Base-by-base conservation (phyloP, 2,888 invertebrate genomes). In the Trachelus stipa region DNA sequence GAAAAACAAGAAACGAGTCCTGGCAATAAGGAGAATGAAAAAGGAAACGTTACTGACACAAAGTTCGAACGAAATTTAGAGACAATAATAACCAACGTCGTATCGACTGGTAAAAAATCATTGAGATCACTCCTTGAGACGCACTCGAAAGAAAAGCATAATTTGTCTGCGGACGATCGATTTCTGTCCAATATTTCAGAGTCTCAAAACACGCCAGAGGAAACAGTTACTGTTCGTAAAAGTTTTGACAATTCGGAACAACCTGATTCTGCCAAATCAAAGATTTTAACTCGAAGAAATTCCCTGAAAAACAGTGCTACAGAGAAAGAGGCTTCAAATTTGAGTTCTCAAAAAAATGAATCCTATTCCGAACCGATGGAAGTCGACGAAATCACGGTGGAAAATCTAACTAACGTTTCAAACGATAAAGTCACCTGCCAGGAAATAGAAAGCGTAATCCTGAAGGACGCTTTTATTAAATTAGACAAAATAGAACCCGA, bases 11-110 rank as follows among this genome's bases (percentile, higher is more conserved):
- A 73, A 15, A 68, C 33, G 33, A 79, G 76, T 76, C 76, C 76
- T 11, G 79, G 80, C 0, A 85, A 84, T 73, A 83, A 84, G 69
- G 84, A 85, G 23, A 83, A 84, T 68, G 80, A 84, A 77, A 81
- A 79, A 68, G 77, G 68, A 4, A 81, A 83, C 68, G 9, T 78
- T 12, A 37, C 76, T 15, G 68, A 73, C 15, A 78, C 56, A 73
- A 37, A 31, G 31, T 77, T 33, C 1, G 74, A 74, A 37, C 68
- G 75, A 37, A 77, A 74, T 74, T 69, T 74, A 40, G 76, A 73
- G 40, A 68, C 76, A 34, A 68, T 69, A 4, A 69, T 79, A 12
- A 34, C 74, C n/a, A 73, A 37, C 12, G 76, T 12, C 12, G 30
- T 76, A 9, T 34, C 56, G 68, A 68, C 69, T 56, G 31, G 35